Conservation (phyloP, 1,140 invertebrate genomes). For the Drosophila lacteicornis region DNA sequence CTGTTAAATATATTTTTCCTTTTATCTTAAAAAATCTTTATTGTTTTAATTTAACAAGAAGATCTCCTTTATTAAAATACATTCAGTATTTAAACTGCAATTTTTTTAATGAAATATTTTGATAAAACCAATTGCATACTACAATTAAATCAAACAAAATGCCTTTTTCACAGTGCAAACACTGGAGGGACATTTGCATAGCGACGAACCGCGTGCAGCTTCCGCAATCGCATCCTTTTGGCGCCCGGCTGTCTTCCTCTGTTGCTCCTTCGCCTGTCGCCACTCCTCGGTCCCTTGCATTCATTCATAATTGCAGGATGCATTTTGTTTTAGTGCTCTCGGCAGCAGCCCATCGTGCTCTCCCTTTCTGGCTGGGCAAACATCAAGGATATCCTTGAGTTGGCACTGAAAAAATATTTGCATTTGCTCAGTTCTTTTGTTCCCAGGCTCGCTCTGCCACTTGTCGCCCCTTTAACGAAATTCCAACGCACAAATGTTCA, state of each 20-base stretch:
- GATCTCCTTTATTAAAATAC: no score
- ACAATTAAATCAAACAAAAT: not conserved
- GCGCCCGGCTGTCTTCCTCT: slow-evolving; percentile 46
- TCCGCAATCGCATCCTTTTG: slow-evolving; percentile 58
- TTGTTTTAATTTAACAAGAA: no score
- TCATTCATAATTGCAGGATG: slow-evolving; percentile 80
- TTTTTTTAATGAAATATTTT: not conserved
- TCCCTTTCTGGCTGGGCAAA: slow-evolving; percentile 51
- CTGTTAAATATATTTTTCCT: not conserved
- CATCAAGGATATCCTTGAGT: slow-evolving; percentile 80
- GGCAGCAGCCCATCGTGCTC: not conserved
- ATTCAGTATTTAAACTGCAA: no score
- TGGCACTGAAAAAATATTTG: slow-evolving; percentile 78
- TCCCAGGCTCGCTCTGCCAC: slow-evolving; percentile 14
- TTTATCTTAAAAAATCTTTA: no score
- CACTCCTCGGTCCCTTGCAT: slow-evolving; percentile 12
- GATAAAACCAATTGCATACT: not conserved
- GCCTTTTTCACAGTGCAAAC: slow-evolving; percentile 1
- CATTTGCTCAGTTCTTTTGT: slow-evolving; percentile 31
- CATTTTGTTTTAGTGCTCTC: slow-evolving; percentile 63
- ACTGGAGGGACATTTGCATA: slow-evolving; percentile 33
- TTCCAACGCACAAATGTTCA: slow-evolving; percentile 26
- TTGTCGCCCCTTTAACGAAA: slow-evolving; percentile 9
- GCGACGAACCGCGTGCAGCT: slow-evolving; percentile 34
- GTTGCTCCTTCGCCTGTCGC: slow-evolving; percentile 33